phyloP scores from a whole-genome alignment of 2,888 invertebrate genomes.

The Drosophila differens region DNA sequence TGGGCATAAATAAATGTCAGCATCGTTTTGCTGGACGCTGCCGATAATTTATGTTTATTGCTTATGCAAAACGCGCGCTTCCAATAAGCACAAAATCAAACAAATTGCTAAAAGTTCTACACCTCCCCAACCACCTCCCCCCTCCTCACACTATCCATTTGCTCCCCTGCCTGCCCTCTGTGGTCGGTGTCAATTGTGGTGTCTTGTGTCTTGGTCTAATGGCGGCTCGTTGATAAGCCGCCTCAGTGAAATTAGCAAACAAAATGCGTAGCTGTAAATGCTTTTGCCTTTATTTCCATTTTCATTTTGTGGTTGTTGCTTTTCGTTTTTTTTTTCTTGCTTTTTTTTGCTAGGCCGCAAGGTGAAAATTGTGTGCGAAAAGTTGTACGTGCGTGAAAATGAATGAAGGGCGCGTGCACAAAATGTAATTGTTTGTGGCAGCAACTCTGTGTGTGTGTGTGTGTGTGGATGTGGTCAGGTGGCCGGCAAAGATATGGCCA shows the following conservation, averaged over 20 bases:
- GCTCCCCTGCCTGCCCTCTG: neutral
- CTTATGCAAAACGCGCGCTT: slow-evolving; percentile 77
- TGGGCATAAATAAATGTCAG: slow-evolving; percentile 75
- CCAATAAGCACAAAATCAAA: slow-evolving; percentile 79
- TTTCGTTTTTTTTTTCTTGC: slow-evolving; percentile 16
- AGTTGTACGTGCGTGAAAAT: slow-evolving; percentile 80
- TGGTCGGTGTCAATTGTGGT: slow-evolving; percentile 50
- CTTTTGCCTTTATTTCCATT: slow-evolving; percentile 52
- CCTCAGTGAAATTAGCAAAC: slow-evolving; percentile 77
- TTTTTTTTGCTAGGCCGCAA: slow-evolving; percentile 55
- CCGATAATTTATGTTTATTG: slow-evolving; percentile 81
- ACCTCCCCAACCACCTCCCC: neutral
- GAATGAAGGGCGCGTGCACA: slow-evolving; percentile 67
- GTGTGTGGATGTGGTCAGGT: slow-evolving; percentile 63
- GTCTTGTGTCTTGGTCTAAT: slow-evolving; percentile 49
- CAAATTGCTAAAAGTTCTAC: slow-evolving; percentile 68
- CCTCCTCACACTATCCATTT: neutral
- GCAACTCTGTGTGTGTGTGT: slow-evolving; percentile 6
- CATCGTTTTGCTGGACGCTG: slow-evolving; percentile 41
- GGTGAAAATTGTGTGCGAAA: slow-evolving; percentile 80
- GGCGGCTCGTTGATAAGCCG: slow-evolving; percentile 74
- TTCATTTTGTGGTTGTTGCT: slow-evolving; percentile 2
- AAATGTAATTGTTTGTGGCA: slow-evolving; percentile 71
- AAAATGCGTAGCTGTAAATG: slow-evolving; percentile 81
- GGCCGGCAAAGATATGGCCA: slow-evolving; percentile 68